Conservation (phyloP, 2,888 invertebrate genomes). For the Periphyllus acericola region DNA sequence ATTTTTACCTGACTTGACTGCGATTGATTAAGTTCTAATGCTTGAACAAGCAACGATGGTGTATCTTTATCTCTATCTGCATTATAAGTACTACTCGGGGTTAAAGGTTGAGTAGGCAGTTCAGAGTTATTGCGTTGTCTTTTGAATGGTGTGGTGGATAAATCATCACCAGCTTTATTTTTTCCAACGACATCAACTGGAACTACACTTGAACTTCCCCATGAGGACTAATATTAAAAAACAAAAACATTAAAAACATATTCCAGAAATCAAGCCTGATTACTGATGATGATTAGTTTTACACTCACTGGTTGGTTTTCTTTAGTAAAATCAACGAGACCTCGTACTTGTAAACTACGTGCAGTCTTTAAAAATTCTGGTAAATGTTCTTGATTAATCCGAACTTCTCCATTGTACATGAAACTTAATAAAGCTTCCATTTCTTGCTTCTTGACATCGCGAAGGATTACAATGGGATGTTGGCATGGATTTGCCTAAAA, state of each 20-base stretch:
- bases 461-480: constrained; percentile 79
- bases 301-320: constrained; percentile 70
- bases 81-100: constrained; percentile 50
- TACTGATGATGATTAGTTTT: neutral
- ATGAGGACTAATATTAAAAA: constrained; percentile 44
- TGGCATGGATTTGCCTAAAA: constrained; percentile 77
- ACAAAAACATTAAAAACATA: constrained; percentile 29
- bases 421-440: constrained; percentile 75
- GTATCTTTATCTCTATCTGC: constrained; percentile 56
- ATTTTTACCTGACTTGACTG: constrained; percentile 49
- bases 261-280: neutral
- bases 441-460: constrained; percentile 77
- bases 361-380: constrained; percentile 76
- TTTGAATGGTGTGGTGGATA: constrained; percentile 47
- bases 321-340: constrained; percentile 72
- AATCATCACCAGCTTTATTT: constrained; percentile 83
- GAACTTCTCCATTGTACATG: constrained; percentile 80
- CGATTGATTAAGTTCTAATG: constrained; percentile 50
- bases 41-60: constrained; percentile 53
- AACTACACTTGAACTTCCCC: constrained; percentile 61
- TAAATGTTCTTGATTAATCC: constrained; percentile 77
- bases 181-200: constrained; percentile 49
- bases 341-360: constrained; percentile 76
- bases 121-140: constrained; percentile 60
- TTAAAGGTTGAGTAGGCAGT: constrained; percentile 45